Percentiles rank a stretch among this genome's conserved stretches.
Evolutionary conservation across 2,113 vertebrate genomes (phyloP).

Genomic region (Alethe castanea): DNA sequence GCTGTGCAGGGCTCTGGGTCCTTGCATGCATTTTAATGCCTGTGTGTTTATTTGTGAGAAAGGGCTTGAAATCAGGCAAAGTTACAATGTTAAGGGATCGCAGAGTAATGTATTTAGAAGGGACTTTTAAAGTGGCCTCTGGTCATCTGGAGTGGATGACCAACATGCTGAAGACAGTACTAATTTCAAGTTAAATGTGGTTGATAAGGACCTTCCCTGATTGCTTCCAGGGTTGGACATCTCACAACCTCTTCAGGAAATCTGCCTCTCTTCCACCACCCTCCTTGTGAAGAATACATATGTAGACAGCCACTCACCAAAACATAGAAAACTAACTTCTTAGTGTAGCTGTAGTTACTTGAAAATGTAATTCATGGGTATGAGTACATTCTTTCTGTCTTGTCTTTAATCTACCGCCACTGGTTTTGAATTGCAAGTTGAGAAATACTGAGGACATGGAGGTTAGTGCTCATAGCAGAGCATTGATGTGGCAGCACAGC

Average conservation of each 20-base stretch:
- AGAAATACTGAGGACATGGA: constrained; percentile 9
- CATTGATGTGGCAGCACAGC: background rate
- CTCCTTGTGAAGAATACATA: background rate
- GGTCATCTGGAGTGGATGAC: background rate
- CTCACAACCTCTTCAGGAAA: background rate
- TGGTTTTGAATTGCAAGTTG: constrained; percentile 15
- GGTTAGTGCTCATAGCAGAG: background rate
- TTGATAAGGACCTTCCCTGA: background rate
- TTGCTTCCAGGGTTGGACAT: background rate
- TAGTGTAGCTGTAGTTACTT: background rate
- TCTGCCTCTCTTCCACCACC: background rate
- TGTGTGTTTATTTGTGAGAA: background rate
- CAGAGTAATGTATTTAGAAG: background rate
- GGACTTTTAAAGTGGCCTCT: background rate
- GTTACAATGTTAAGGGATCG: background rate
- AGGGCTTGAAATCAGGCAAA: background rate
- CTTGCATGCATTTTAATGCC: background rate
- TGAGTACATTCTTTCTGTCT: background rate
- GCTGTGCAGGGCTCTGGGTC: background rate
- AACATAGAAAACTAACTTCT: background rate
- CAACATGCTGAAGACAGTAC: background rate
- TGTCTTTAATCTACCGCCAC: background rate
- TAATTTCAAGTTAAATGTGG: background rate
- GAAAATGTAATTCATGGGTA: background rate
- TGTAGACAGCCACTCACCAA: background rate